Conservation (phyloP, 2,888 invertebrate species). For the Agriopis aurantiaria region DNA sequence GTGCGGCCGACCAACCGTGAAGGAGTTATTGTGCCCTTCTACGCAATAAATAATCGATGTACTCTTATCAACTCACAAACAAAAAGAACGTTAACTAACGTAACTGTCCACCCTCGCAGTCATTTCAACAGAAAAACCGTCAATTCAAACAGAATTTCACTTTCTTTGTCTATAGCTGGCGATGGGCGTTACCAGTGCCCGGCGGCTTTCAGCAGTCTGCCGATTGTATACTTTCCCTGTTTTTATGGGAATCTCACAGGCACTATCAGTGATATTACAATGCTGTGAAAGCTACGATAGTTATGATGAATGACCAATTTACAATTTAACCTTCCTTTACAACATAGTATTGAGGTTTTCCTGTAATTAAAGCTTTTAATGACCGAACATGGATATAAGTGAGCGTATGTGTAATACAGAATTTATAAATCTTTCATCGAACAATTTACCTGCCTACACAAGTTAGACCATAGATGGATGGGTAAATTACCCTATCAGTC, state of each 20-base stretch:
- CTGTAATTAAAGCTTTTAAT: slow-evolving; percentile 1
- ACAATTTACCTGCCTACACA: slow-evolving; percentile 44
- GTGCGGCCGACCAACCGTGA: slow-evolving; percentile 66
- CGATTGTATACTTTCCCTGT: slow-evolving; percentile 83
- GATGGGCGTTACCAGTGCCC: slow-evolving; percentile 77
- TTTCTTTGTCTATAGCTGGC: slow-evolving; percentile 70
- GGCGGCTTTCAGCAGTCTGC: slow-evolving; percentile 68
- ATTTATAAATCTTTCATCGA: slow-evolving; percentile 25
- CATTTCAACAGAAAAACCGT: slow-evolving; percentile 50
- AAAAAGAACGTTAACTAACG: slow-evolving; percentile 35
- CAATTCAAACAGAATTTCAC: slow-evolving; percentile 71
- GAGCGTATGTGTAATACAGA: slow-evolving; percentile 1
- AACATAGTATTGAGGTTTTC: background rate
- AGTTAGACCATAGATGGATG: slow-evolving; percentile 45
- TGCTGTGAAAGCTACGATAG: slow-evolving; percentile 62
- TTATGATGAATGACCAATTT: background rate
- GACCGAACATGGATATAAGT: slow-evolving; percentile 6
- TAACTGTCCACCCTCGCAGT: slow-evolving; percentile 47
- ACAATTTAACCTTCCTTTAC: too few relatives aligned
- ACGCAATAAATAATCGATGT: slow-evolving; percentile 36
- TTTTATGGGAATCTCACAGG: slow-evolving; percentile 80
- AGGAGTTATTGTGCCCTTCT: slow-evolving; percentile 63
- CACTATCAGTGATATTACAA: slow-evolving; percentile 62
- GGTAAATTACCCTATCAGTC: slow-evolving; percentile 62
- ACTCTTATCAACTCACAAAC: slow-evolving; percentile 34